phyloP scores from a whole-genome alignment of 2,888 invertebrate genomes.

The Piscicola geometra region DNA sequence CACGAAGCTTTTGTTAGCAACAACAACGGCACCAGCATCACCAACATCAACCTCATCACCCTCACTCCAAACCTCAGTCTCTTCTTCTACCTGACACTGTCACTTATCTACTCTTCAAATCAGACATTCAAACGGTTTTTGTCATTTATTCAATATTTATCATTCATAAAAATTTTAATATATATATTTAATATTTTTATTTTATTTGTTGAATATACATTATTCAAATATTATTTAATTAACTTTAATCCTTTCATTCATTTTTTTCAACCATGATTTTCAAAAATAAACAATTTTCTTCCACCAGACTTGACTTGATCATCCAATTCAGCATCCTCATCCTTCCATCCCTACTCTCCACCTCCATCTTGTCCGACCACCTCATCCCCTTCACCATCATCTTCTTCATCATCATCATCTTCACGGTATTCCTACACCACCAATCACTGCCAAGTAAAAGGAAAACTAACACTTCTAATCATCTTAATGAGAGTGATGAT shows the following conservation, averaged over 20 bases:
- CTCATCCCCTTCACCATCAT: background rate
- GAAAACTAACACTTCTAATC: too few relatives aligned
- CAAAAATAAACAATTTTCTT: too few relatives aligned
- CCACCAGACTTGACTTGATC: background rate
- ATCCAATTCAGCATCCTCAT: background rate
- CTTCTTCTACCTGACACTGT: background rate
- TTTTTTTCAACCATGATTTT: too few relatives aligned
- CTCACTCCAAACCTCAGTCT: background rate
- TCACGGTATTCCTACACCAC: background rate
- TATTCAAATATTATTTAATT: too few relatives aligned
- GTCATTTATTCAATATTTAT: too few relatives aligned
- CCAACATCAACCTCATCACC: background rate
- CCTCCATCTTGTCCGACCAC: background rate
- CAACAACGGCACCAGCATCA: background rate
- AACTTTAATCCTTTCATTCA: too few relatives aligned
- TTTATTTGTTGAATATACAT: too few relatives aligned
- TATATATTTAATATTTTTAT: too few relatives aligned
- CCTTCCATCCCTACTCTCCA: background rate
- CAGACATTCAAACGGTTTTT: too few relatives aligned
- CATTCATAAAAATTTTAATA: too few relatives aligned
- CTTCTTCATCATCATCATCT: slow-evolving; percentile 3
- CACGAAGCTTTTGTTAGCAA: slow-evolving; percentile 10
- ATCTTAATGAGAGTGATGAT: too few relatives aligned
- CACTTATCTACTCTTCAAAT: too few relatives aligned
- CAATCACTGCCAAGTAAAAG: background rate